These are phyloP conservation scores for Ovibos moschatus DNA, from an alignment of 2,113 vertebrate species.

Conservation along the genomic window DNA sequence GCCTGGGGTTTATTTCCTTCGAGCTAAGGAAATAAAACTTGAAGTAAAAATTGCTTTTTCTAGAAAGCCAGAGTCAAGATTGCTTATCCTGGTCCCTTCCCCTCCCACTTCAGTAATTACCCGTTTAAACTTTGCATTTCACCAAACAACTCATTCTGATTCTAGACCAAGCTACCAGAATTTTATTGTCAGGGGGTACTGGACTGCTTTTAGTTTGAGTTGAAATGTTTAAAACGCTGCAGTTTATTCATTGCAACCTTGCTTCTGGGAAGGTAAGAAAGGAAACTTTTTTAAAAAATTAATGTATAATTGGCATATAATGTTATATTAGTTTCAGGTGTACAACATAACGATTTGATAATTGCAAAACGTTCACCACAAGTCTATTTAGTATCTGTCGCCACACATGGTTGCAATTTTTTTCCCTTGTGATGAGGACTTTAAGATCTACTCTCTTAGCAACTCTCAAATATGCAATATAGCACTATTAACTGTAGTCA, in stretches of 20 bases:
- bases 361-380: background rate
- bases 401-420: background rate
- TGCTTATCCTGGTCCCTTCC: background rate
- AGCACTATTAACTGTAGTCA: background rate
- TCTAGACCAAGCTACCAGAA: background rate
- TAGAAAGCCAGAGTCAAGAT: background rate
- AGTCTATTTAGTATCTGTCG: background rate
- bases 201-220: background rate
- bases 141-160: background rate
- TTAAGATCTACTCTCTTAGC: background rate
- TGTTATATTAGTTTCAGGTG: background rate
- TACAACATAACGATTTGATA: background rate
- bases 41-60: background rate
- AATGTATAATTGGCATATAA: background rate
- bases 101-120: background rate
- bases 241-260: background rate
- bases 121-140: background rate
- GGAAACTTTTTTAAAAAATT: background rate
- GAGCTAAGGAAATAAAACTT: background rate
- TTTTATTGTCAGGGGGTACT: background rate
- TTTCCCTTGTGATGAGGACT: background rate
- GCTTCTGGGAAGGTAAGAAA: background rate
- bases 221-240: background rate
- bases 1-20: background rate
- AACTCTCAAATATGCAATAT: background rate